Evolutionary conservation across 2,797 vertebrate genomes (phyloP), one percentile per base, ranked within the genome.

Genomic region (Mallotus villosus): DNA sequence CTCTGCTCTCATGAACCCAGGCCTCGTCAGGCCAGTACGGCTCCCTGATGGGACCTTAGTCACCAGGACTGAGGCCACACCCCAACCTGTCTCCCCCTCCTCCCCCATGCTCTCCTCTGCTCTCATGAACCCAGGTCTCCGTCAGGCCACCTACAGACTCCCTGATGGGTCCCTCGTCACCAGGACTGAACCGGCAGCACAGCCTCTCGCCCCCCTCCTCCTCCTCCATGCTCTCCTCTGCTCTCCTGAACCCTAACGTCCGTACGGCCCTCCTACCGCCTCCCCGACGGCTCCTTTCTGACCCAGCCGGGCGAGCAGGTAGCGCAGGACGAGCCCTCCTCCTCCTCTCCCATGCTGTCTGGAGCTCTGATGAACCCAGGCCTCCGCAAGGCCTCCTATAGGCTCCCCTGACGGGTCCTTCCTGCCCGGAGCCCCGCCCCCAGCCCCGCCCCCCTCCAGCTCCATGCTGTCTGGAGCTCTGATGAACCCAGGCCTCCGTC

Each of bases 391-490:
- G 77, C 89, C 80, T 90, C 91, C 53, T 92, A 92, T 78, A 89
- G 90, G 70, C 90, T 93, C 59, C 91, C 91, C 91, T 24, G 84
- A 87, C 55, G 91, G 86, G 80, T 91, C 93, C 19, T 53, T 93
- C 59, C 86, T 92, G 84, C 84, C 85, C 14, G 84, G 89, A 81
- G 49, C 77, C 12, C 70, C 83, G 16, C 55, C 84, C 37, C 66
- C 88, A 76, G 66, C 76, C 21, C 59, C 82, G 2, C 2, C 25
- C 25, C 25, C 25, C 73, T 80, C 88, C 0, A 78, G 79, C 63
- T 90, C 91, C 9, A 61, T 85, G 75, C 87, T 91, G 2, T 89
- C 89, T 19, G 84, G 82, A 74, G 84, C 88, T 60, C 82, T 88
- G 74, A 86, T 88, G 29, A 92, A 90, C 78, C 2, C 78, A 84